Percentiles rank a stretch among this genome's conserved stretches.
phyloP scores from a whole-genome alignment of 2,888 invertebrate species.

The Podotricha telesiphe region DNA sequence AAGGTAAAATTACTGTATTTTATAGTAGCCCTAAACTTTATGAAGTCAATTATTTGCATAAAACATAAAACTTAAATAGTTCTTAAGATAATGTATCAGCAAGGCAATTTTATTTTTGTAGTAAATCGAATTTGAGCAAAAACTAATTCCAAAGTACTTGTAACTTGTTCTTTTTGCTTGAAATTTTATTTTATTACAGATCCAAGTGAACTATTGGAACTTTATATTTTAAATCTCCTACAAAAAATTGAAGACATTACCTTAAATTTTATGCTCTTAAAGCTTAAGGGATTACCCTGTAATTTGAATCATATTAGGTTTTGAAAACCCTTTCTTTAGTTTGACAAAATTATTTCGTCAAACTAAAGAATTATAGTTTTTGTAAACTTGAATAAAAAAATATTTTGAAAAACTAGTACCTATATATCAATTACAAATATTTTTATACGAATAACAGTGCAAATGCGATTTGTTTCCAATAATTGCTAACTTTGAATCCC shows the following conservation, averaged over 20 bases:
- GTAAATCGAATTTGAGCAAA: not conserved
- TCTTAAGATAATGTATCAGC: constrained; percentile 5
- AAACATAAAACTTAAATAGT: constrained; percentile 5
- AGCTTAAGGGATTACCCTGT: not conserved
- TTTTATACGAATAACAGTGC: too few species aligned
- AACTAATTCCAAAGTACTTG: constrained; percentile 20
- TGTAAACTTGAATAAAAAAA: too few species aligned
- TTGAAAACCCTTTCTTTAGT: not conserved
- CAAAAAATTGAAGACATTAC: constrained; percentile 5
- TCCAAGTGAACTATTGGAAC: not conserved
- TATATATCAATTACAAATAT: too few species aligned
- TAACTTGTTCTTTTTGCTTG: constrained; percentile 13
- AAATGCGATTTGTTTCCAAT: too few species aligned
- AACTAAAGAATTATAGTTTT: too few species aligned
- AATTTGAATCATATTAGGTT: constrained; percentile 2
- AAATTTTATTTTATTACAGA: constrained; percentile 8
- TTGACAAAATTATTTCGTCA: not conserved
- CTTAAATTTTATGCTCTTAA: constrained; percentile 2
- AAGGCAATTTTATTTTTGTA: constrained; percentile 4
- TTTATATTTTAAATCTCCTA: constrained; percentile 3
- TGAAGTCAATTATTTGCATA: constrained; percentile 6
- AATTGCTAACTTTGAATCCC: too few species aligned
- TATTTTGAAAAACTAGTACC: too few species aligned
- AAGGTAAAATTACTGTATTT: too few species aligned
- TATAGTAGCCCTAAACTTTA: not conserved